A percentile compares a stretch with the other conserved stretches of the same genome.
These are phyloP conservation scores for Isichthys henryi DNA, from an alignment of 2,113 vertebrate species.

Conservation along the genomic window DNA sequence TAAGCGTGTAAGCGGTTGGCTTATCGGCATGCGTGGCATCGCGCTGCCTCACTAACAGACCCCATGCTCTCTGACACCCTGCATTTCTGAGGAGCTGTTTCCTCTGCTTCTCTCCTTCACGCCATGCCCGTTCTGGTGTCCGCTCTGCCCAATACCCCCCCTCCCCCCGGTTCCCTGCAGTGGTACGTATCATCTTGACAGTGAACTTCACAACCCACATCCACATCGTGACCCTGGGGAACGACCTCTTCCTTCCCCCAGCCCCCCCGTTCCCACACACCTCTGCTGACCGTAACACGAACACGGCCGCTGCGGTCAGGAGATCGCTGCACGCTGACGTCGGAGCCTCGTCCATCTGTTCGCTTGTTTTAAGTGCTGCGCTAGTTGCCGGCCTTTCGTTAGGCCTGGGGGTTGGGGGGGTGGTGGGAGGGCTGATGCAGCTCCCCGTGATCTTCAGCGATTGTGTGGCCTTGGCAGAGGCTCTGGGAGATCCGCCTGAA, in stretches of 20 bases:
- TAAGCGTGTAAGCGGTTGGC: neutral
- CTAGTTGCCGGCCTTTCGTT: too few species aligned
- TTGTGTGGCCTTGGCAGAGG: slow-evolving; percentile 36
- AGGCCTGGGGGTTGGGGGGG: neutral
- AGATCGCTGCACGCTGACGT: neutral
- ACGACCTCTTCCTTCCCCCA: neutral
- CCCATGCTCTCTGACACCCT: neutral
- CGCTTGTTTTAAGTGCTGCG: neutral
- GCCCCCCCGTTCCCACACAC: neutral
- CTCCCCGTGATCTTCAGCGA: slow-evolving; percentile 18
- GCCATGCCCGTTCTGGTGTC: neutral
- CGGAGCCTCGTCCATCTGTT: neutral
- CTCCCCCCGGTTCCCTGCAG: neutral
- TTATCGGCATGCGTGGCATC: neutral
- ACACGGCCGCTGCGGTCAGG: neutral
- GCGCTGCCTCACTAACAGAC: neutral
- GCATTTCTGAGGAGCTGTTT: neutral
- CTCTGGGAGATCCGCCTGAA: slow-evolving; percentile 47
- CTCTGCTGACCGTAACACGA: neutral
- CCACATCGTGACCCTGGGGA: neutral
- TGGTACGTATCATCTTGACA: neutral
- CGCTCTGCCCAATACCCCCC: neutral
- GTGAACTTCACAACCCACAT: neutral
- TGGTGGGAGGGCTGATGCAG: neutral
- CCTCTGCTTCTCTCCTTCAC: neutral